Evolutionary conservation across 2,113 vertebrate genomes (phyloP).

Genomic region (Columba janthina): DNA sequence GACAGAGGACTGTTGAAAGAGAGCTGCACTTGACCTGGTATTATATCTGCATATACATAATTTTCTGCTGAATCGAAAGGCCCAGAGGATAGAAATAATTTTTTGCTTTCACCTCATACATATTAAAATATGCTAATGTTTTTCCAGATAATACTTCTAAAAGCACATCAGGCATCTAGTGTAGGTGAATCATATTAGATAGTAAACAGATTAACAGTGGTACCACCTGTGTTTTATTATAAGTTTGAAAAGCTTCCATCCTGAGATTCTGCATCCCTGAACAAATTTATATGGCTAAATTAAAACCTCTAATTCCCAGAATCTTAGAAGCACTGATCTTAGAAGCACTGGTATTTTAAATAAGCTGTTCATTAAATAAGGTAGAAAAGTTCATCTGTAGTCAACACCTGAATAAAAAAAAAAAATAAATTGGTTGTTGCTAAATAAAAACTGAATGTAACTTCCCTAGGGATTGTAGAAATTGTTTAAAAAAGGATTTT

Average conservation of each 20-base stretch:
- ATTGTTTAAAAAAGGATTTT: background rate
- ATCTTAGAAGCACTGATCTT: background rate
- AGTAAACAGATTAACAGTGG: background rate
- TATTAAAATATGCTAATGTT: background rate
- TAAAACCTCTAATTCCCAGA: background rate
- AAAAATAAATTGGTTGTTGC: background rate
- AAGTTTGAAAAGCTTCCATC: background rate
- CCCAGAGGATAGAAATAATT: background rate
- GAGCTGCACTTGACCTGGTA: background rate
- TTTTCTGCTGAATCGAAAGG: background rate
- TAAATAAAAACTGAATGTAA: background rate
- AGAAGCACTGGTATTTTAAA: background rate
- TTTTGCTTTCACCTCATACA: background rate
- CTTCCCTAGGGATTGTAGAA: background rate
- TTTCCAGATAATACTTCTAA: background rate
- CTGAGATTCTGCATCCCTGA: background rate
- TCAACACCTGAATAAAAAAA: background rate
- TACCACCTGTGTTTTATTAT: background rate
- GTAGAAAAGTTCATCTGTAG: background rate
- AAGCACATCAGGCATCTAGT: background rate
- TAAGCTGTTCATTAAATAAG: background rate
- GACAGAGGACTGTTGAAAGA: background rate
- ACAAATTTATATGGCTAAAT: background rate
- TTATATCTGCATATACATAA: background rate
- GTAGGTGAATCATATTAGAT: background rate